Base-by-base conservation (phyloP, 1,140 invertebrate genomes). In the Platyscapa corneri region DNA sequence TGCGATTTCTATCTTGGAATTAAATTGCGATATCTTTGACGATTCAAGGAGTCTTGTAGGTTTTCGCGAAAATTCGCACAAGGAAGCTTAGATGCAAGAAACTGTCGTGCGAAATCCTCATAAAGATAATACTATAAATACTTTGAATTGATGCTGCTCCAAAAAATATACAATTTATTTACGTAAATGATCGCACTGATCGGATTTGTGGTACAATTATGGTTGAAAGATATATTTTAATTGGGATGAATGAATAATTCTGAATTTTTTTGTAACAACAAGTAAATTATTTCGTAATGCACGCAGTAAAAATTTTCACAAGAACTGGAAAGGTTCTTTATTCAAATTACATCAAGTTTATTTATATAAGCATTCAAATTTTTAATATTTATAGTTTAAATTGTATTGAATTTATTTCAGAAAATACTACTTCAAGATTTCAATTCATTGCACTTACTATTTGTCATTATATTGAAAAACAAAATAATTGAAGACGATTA, bases 21-120 rank as follows among this genome's bases (percentile, higher is more conserved):
- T 78, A 78, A 49, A 78, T 78, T 78, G 49, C 76, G 76, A 78
- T 78, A 78, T 78, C 76, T 78, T 78, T 78, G 76, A 78, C 76
- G 49, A 53, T 56, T 49, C 37, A 23, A 46, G 72, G 6, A 76
- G 27, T 30, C 70, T 74, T 67, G 12, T 14, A 67, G 65, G 32
- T 60, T 60, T 60, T 60, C 56, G 23, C 23, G 56, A 60, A 60
- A 60, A 60, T 60, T 60, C 56, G 20, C 14, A 14, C 56, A 60
- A 60, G 56, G 10, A 60, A 27, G 10, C 14, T 60, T 60, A 60
- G 56, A 23, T 60, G 56, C 23, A 60, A 60, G 56, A 60, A 27
- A 27, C 27, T 60, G 56, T 27, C 56, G 10, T 27, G 20, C 27
- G 53, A 56, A 56, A 56, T 16, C 53, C 53, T 56, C 53, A 20